A percentile compares a stretch with the other conserved stretches of the same genome.
phyloP scores from a whole-genome alignment of 2,888 invertebrate species.

The Nomada ruficornis region DNA sequence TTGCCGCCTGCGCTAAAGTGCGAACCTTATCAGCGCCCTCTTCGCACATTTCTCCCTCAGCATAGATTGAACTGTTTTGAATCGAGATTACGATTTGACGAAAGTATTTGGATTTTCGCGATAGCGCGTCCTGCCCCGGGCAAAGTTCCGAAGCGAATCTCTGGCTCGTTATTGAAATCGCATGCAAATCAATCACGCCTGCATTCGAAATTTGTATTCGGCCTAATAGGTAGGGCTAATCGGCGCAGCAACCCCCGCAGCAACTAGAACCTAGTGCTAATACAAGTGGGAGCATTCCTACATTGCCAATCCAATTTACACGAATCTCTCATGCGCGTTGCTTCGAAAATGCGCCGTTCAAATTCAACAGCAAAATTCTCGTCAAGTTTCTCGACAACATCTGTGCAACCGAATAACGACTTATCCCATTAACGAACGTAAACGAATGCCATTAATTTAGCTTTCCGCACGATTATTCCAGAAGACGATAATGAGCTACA shows the following conservation, averaged over 20 bases:
- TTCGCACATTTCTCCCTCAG: not conserved
- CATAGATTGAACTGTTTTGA: not conserved
- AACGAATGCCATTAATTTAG: not conserved
- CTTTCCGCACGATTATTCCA: not conserved
- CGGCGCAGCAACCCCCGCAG: not conserved
- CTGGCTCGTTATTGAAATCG: slow-evolving; percentile 3
- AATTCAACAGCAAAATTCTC: slow-evolving; percentile 3
- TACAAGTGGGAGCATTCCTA: slow-evolving; percentile 20
- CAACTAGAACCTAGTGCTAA: slow-evolving; percentile 28
- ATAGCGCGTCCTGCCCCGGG: too few relatives aligned
- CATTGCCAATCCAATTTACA: slow-evolving; percentile 20
- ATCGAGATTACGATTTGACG: not conserved
- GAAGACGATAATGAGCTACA: not conserved
- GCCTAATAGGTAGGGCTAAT: slow-evolving; percentile 17
- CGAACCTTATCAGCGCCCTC: too few relatives aligned
- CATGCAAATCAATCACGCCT: not conserved
- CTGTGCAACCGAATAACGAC: not conserved
- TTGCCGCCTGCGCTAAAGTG: not conserved
- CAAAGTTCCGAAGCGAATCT: not conserved
- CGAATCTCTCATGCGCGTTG: not conserved
- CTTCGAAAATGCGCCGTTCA: not conserved
- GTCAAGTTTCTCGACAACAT: not conserved
- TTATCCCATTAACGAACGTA: not conserved
- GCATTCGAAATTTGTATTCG: slow-evolving; percentile 13
- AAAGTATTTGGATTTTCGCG: not conserved